Evolutionary conservation across 2,797 vertebrate species (phyloP).

Genomic region (Ctenosaura bakeri): DNA sequence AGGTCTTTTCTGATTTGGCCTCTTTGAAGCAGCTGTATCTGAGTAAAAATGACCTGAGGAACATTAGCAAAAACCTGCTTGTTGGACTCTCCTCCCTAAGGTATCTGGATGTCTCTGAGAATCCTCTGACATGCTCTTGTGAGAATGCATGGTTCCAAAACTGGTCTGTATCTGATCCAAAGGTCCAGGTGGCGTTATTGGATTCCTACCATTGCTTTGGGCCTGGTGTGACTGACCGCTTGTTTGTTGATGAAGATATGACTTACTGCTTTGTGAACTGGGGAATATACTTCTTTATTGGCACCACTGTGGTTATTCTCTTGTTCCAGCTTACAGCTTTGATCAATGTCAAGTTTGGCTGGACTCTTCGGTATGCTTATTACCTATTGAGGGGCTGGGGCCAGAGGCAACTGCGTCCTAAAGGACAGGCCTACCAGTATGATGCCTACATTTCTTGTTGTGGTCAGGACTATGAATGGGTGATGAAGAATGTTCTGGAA

Average conservation of each 20-base stretch:
- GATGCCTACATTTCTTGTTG: slow-evolving; percentile 69
- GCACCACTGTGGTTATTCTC: slow-evolving; percentile 21
- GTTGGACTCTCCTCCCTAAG: slow-evolving; percentile 10
- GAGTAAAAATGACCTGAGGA: slow-evolving; percentile 48
- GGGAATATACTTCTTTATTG: slow-evolving; percentile 43
- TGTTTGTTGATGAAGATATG: slow-evolving; percentile 50
- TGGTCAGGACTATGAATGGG: slow-evolving; percentile 63
- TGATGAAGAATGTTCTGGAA: slow-evolving; percentile 42
- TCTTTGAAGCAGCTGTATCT: slow-evolving; percentile 49
- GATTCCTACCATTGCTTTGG: slow-evolving; percentile 52
- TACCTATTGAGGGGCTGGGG: slow-evolving; percentile 57
- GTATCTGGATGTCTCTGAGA: slow-evolving; percentile 51
- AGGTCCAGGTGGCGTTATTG: slow-evolving; percentile 54
- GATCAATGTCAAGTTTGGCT: slow-evolving; percentile 55
- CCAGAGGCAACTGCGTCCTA: slow-evolving; percentile 7
- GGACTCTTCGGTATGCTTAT: slow-evolving; percentile 56
- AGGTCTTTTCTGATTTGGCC: slow-evolving; percentile 42
- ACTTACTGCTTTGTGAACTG: slow-evolving; percentile 49
- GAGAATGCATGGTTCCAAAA: slow-evolving; percentile 68
- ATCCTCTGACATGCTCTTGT: slow-evolving; percentile 62
- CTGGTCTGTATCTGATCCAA: slow-evolving; percentile 54
- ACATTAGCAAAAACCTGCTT: slow-evolving; percentile 41
- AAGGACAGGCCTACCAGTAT: slow-evolving; percentile 43
- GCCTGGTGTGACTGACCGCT: neutral
- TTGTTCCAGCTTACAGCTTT: slow-evolving; percentile 27